A percentile compares a stretch with the other conserved stretches of the same genome.
Conservation (phyloP, 2,113 vertebrate genomes). For the Sinocyclocheilus maitianheensis region DNA sequence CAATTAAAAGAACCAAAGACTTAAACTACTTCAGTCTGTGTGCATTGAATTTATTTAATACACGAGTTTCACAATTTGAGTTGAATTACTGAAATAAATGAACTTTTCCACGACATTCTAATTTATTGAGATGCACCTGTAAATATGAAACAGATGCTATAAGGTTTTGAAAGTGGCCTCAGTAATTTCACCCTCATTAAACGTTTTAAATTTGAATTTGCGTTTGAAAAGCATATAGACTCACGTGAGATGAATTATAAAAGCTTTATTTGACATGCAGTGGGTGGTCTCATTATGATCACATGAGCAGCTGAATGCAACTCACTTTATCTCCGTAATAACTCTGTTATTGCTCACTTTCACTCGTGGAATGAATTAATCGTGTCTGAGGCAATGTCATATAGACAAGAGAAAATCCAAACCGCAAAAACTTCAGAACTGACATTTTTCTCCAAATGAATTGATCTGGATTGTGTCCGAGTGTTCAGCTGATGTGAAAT, state of each 20-base stretch:
- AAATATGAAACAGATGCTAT: neutral
- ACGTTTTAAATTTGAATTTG: neutral
- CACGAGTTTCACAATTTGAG: too few relatives aligned
- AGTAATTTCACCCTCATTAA: neutral
- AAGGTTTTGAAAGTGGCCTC: neutral
- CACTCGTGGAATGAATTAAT: neutral
- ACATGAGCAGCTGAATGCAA: too few relatives aligned
- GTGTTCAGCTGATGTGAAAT: neutral
- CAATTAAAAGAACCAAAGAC: too few relatives aligned
- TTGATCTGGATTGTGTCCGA: neutral
- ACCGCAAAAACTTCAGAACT: neutral
- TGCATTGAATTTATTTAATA: too few relatives aligned
- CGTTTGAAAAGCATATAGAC: neutral
- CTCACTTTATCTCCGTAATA: too few relatives aligned
- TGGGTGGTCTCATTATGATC: neutral
- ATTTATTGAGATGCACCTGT: too few relatives aligned
- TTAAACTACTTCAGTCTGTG: too few relatives aligned
- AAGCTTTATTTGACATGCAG: neutral
- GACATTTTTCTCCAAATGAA: neutral
- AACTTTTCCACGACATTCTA: too few relatives aligned
- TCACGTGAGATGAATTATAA: neutral
- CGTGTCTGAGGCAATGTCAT: too few relatives aligned
- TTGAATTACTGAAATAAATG: too few relatives aligned
- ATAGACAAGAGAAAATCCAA: too few relatives aligned
- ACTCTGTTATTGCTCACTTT: neutral